phyloP scores from a whole-genome alignment of 1,140 invertebrate genomes.

The Ceratina australensis region DNA sequence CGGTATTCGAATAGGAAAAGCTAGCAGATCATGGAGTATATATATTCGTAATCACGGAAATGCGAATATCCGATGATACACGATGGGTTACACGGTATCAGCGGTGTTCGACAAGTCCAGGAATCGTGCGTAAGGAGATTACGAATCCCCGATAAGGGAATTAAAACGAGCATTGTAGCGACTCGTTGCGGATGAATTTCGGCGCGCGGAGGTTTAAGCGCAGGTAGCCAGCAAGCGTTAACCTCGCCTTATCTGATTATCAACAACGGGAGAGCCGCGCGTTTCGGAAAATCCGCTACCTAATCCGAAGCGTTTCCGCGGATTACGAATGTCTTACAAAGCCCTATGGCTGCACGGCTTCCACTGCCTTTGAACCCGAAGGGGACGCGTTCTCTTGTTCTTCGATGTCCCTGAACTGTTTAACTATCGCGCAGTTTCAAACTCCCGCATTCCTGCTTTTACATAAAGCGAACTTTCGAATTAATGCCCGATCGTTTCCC shows the following conservation, averaged over 20 bases:
- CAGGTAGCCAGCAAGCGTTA: neutral
- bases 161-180: neutral
- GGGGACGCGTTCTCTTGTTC: constrained; percentile 18
- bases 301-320: constrained; percentile 20
- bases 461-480: constrained; percentile 26
- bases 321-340: constrained; percentile 46
- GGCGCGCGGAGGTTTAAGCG: constrained; percentile 7
- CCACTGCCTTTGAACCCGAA: constrained; percentile 14
- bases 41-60: no score
- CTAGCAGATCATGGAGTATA: no score
- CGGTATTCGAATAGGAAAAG: no score
- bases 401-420: constrained; percentile 21
- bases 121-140: constrained; percentile 3
- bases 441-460: constrained; percentile 21
- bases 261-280: neutral
- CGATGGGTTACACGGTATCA: no score
- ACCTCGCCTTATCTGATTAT: constrained; percentile 23
- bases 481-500: constrained; percentile 22
- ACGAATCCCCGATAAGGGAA: neutral
- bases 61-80: neutral
- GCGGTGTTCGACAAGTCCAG: neutral
- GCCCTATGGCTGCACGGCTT: neutral
- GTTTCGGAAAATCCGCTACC: constrained; percentile 16
- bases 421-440: constrained; percentile 31
- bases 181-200: neutral